Evolutionary conservation across 1,140 invertebrate species (phyloP).

Genomic region (Venturia canescens): DNA sequence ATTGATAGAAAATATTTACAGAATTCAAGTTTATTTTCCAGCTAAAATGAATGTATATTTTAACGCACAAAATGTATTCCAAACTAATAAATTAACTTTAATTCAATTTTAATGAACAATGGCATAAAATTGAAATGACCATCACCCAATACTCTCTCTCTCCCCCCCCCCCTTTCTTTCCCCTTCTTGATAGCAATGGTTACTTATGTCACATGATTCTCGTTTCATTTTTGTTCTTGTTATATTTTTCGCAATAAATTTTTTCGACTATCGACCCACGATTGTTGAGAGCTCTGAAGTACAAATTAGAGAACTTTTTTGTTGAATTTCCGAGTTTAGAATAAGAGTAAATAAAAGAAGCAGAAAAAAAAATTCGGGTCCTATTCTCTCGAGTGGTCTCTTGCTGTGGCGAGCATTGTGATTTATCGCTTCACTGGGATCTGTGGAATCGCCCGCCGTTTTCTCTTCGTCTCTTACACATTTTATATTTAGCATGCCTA

Average conservation of each 20-base stretch:
- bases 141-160: no score
- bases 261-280: neutral
- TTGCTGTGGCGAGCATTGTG: conserved; percentile 55
- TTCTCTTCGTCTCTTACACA: neutral
- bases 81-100: no score
- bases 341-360: neutral
- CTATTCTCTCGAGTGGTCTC: conserved; percentile 22
- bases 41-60: no score
- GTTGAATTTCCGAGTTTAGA: neutral
- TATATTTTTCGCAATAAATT: conserved; percentile 12
- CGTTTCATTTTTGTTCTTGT: neutral
- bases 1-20: no score
- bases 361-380: neutral
- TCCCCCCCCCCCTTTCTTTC: no score
- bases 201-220: neutral
- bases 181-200: neutral
- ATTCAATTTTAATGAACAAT: no score
- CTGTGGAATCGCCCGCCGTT: conserved; percentile 51
- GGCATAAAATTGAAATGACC: no score
- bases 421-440: conserved; percentile 66
- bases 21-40: no score
- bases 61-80: no score
- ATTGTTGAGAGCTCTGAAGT: neutral
- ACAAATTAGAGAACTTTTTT: conserved; percentile 27
- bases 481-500: conserved; percentile 69